phyloP scores from a whole-genome alignment of 2,113 vertebrate species.

The Hippocampus zosterae region DNA sequence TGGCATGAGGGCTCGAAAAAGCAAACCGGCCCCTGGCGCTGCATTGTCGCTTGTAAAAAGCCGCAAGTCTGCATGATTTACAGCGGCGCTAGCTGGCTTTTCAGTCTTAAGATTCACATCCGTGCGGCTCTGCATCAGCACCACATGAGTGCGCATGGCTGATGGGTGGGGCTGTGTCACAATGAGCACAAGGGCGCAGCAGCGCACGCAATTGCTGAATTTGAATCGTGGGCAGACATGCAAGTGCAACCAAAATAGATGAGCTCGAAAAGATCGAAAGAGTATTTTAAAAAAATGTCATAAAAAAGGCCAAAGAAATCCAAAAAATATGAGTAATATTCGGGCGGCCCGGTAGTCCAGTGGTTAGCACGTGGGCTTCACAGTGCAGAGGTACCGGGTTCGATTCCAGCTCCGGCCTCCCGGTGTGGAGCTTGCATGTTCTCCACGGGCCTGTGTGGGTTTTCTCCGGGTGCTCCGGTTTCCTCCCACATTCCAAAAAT shows the following conservation, averaged over 20 bases:
- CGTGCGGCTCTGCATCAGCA: constrained; percentile 49
- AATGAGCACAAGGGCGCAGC: constrained; percentile 34
- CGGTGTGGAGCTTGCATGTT: too few species aligned
- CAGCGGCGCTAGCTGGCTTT: neutral
- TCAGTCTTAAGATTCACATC: constrained; percentile 13
- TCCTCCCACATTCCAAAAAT: too few species aligned
- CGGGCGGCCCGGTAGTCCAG: too few species aligned
- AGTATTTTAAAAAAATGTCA: neutral
- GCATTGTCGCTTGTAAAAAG: constrained; percentile 24
- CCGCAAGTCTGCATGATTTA: constrained; percentile 32
- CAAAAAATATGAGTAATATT: too few species aligned
- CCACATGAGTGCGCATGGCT: constrained; percentile 40
- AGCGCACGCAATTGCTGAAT: constrained; percentile 33
- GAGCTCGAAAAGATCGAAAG: neutral
- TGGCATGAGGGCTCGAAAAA: constrained; percentile 37
- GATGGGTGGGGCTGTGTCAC: constrained; percentile 56
- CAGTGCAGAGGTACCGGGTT: too few species aligned
- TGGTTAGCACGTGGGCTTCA: too few species aligned
- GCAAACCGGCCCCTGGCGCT: constrained; percentile 28
- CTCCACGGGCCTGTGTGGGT: too few species aligned
- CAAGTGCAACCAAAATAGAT: neutral
- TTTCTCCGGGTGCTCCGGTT: too few species aligned
- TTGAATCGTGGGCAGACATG: constrained; percentile 24
- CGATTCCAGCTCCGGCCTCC: too few species aligned
- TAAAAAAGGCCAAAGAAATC: neutral